Evolutionary conservation across 2,888 invertebrate species (phyloP).

Genomic region (Archips xylosteana): DNA sequence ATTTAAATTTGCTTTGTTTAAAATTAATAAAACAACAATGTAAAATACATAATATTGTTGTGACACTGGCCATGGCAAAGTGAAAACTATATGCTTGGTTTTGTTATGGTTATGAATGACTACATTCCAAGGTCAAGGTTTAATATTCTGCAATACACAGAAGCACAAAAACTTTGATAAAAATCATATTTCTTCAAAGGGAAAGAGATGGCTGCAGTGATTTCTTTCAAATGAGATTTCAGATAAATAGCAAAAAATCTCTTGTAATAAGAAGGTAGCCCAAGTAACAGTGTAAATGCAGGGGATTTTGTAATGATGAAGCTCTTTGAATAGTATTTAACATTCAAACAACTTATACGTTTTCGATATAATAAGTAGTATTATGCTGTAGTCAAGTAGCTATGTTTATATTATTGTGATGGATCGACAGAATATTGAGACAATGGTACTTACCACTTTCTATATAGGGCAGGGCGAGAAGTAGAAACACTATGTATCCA

Average conservation of each 20-base stretch:
- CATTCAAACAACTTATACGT: neutral
- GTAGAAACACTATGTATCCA: constrained; percentile 88
- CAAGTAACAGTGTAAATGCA: neutral
- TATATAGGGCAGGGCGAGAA: constrained; percentile 89
- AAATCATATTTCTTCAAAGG: neutral
- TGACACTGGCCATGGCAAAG: neutral
- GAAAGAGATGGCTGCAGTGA: neutral
- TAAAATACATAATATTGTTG: neutral
- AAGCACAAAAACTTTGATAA: neutral
- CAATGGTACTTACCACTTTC: constrained; percentile 87
- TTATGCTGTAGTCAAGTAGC: constrained; percentile 21
- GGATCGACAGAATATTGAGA: constrained; percentile 31
- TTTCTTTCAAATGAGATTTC: neutral
- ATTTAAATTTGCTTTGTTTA: neutral
- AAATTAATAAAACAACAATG: neutral
- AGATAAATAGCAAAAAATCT: neutral
- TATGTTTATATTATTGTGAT: constrained; percentile 41
- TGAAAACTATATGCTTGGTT: neutral
- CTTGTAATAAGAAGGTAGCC: neutral
- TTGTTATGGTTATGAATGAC: neutral
- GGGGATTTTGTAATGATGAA: neutral
- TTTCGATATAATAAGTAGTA: neutral
- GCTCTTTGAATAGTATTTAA: neutral
- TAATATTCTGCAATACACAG: neutral
- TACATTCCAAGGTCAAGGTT: neutral